Base-by-base conservation (phyloP, 2,888 invertebrate species). In the Drosophila maculinotata region DNA sequence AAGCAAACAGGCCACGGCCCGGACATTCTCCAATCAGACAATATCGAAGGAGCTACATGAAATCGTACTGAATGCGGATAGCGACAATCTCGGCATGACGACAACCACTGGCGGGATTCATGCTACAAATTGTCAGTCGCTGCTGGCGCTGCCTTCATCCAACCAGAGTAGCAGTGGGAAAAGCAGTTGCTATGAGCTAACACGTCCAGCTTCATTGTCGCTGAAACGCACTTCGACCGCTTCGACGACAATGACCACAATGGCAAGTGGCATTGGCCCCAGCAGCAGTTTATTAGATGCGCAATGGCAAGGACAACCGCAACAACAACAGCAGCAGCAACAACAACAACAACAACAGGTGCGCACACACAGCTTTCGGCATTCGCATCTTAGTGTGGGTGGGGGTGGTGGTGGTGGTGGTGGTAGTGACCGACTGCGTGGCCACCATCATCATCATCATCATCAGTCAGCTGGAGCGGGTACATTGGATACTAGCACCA, bases 21-120 rank as follows among this genome's bases (percentile, higher is more conserved):
- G 89, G 36, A 91, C 89, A 25, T 81, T 90, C 53, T 91, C 91
- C 23, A 89, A 89, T 73, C 90, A 90, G 78, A 90, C 89, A 7
- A 86, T 90, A 56, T 86, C 84, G 44, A 91, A 89, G 58, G 90
- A 90, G 47, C 65, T 90, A 25, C 88, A 91, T 25, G 91, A 90
- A 59, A 86, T 88, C 51, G 82, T 83, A 52, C 74, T 81, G 48
- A 77, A 79, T 63, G n/a, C n/a, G n/a, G 90, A 90, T 53, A 83
- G 83, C 54, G 89, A 88, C 38, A 78, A 73, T 68, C 69, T 69
- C 25, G 77, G 66, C 41, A 25, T 20, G 45, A 9, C 39, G 54
- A 35, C 58, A 30, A 14, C 64, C 15, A 28, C 60, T 12, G 41
- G 48, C 31, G 76, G 62, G 4, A 23, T 51, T 31, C 28, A 41